phyloP scores from a whole-genome alignment of 92 coral and sea anemone genomes.

The Palythoa caribaeorum region DNA sequence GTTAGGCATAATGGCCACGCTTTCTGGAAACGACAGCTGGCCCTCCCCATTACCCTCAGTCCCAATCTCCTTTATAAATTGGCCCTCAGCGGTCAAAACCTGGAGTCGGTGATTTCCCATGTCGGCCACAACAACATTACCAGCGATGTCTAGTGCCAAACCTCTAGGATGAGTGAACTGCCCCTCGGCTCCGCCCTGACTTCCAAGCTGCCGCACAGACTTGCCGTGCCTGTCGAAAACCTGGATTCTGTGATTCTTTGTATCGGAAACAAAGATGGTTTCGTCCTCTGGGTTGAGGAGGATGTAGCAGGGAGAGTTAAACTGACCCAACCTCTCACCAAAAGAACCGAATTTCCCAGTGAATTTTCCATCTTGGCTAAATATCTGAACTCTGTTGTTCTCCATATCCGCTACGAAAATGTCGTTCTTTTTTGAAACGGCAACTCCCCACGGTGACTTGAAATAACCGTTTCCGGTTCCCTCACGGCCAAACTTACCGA shows the following conservation, averaged over 20 bases:
- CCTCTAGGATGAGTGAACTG: constrained; percentile 99
- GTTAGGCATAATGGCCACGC: constrained; percentile 99
- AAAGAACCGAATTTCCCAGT: constrained; percentile 84
- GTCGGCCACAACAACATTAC: constrained; percentile 92
- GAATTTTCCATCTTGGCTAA: constrained; percentile 92
- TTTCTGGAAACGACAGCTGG: constrained; percentile 98
- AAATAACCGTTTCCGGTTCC: constrained; percentile 97
- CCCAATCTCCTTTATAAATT: constrained; percentile 93
- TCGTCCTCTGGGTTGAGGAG: constrained; percentile 88
- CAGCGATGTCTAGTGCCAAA: constrained; percentile 94
- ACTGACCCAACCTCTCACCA: constrained; percentile 90
- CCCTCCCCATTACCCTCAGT: constrained; percentile 99
- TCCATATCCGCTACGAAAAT: constrained; percentile 99
- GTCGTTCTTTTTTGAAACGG: constrained; percentile 81
- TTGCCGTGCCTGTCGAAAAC: constrained; percentile 94
- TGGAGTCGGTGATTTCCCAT: constrained; percentile 99
- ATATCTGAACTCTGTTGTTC: constrained; percentile 91
- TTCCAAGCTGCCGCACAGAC: constrained; percentile 79
- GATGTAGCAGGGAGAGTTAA: constrained; percentile 93
- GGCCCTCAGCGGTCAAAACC: constrained; percentile 87
- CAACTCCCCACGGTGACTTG: constrained; percentile 99
- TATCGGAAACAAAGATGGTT: constrained; percentile 87
- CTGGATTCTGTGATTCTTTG: constrained; percentile 96
- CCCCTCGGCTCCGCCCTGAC: constrained; percentile 86
- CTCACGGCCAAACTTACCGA: constrained; percentile 98